Base-by-base conservation (phyloP, 2,797 vertebrate species). In the Scarus forsteni region DNA sequence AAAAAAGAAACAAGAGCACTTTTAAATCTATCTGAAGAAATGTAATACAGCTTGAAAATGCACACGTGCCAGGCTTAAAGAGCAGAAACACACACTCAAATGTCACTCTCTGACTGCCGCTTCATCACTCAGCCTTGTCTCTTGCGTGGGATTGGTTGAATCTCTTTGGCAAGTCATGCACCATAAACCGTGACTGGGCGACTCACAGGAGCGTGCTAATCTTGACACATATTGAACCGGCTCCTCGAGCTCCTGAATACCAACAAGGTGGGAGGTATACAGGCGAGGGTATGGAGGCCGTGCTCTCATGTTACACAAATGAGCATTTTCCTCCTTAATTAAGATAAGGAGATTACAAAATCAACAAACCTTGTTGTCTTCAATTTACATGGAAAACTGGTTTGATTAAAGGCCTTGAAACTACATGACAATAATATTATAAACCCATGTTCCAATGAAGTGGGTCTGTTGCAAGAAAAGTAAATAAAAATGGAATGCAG, bases 121-220 rank as follows among this genome's bases (percentile, higher is more conserved):
- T 38, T 53, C 82, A 79, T 83, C 76, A 57, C 70, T 79, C 71
- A 59, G 58, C 7, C 66, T 60, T 16, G 40, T 51, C 60, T 66
- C 79, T 44, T 16, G 1, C 39, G 70, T 57, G 16, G 60, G 77
- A 82, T 75, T 66, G 73, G 73, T 2, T 60, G 73, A 79, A 65
- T 73, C 73, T 11, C 40, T 68, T 71, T 79, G 67, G 73, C 54
- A 62, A 81, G 75, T 54, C 66, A 52, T 59, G 70, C 36, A 70
- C 46, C 63, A 51, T 81, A 80, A 84, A 82, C 63, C 66, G 70
- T 65, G 74, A 86, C 81, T 83, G 85, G 80, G 51, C 60, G 66
- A 55, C 66, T 72, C 80, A 60, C 1, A 2, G 53, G 51, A 73
- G 72, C 79, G 58, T 57, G 66, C 62, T 73, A 82, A 81, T 82